Percentiles rank a stretch among this genome's conserved stretches.
These are phyloP conservation scores for Morpho achilles DNA, from an alignment of 2,888 invertebrate genomes.

Conservation along the genomic window DNA sequence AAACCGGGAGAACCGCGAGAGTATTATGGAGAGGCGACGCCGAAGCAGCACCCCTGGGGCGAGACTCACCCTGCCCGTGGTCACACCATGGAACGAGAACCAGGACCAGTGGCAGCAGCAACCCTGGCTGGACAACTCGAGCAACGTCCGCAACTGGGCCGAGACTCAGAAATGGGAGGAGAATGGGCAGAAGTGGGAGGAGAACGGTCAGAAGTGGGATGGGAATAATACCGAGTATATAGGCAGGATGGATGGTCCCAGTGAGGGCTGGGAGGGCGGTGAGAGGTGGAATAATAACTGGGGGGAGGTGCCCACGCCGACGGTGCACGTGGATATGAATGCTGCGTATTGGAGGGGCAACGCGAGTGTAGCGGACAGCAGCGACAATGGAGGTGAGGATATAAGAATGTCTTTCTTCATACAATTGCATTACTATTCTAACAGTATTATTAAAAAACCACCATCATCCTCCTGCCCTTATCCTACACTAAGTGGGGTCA, in stretches of 20 bases:
- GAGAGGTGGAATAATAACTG: conserved; percentile 59
- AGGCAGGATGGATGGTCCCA: conserved; percentile 39
- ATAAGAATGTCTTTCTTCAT: no score
- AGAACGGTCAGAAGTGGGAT: conserved; percentile 46
- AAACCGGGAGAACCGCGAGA: conserved; percentile 51
- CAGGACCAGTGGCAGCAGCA: conserved; percentile 47
- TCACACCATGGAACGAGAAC: conserved; percentile 42
- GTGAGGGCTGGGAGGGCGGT: conserved; percentile 53
- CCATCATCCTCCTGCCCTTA: no score
- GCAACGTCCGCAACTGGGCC: conserved; percentile 58
- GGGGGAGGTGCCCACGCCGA: conserved; percentile 67
- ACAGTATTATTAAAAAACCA: no score
- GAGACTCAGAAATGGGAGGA: conserved; percentile 56
- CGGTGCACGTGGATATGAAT: conserved; percentile 66
- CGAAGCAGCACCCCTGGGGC: conserved; percentile 65
- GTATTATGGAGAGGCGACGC: conserved; percentile 59
- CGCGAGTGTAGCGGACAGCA: conserved; percentile 68
- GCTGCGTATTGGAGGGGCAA: conserved; percentile 67
- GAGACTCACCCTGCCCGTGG: conserved; percentile 53
- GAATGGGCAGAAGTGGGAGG: conserved; percentile 46
- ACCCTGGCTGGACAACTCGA: conserved; percentile 55
- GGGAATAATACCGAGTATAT: conserved; percentile 49
- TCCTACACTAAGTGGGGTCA: no score
- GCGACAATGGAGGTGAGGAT: conserved; percentile 67
- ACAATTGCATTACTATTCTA: no score